Base-by-base conservation (phyloP, 2,797 vertebrate genomes). In the Falco columbarius region DNA sequence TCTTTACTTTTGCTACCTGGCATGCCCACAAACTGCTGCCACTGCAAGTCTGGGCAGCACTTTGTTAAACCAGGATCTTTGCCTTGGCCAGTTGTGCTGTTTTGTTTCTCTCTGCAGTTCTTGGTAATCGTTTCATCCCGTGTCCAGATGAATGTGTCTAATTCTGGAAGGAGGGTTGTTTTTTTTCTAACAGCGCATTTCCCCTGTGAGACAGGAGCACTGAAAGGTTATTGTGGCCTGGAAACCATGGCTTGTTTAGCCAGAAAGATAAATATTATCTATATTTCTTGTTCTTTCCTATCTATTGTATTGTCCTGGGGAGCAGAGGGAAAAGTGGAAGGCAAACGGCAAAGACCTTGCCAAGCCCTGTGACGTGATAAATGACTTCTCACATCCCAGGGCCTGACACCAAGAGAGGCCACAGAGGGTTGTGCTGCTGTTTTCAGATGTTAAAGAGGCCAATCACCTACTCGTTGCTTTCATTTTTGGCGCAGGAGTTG, bases 261-360 rank as follows among this genome's bases (percentile, higher is more conserved):
- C 83, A 95, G 74, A 95, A 95, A 97, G 93, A 97, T 79, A 97
- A 97, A 87, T 70, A 95, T 80, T 95, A 95, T 97, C 95, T 94
- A 14, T 94, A 89, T 90, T 95, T 95, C 96, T 97, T 82, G 90
- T 89, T 93, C 94, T 93, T 97, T 97, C 95, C 88, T 96, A 92
- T 87, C 92, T 93, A 86, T 90, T 96, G 83, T 94, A 86, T 93
- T 93, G 93, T 96, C 86, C 74, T 82, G 59, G 42, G 75, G 32
- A 94, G 59, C 55, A 92, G 83, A 77, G 93, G 83, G 77, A 97
- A 95, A 87, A 90, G 70, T 92, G 86, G 86, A 95, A 95, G 58
- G 90, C 93, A 67, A 81, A 94, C 0, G 55, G 59, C 67, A 86
- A 86, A 76, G 77, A 89, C 61, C n/a, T 82, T 93, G 93, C 91